These are phyloP conservation scores for Gallinago solitaria DNA, from an alignment of 2,797 vertebrate genomes.

Conservation along the genomic window DNA sequence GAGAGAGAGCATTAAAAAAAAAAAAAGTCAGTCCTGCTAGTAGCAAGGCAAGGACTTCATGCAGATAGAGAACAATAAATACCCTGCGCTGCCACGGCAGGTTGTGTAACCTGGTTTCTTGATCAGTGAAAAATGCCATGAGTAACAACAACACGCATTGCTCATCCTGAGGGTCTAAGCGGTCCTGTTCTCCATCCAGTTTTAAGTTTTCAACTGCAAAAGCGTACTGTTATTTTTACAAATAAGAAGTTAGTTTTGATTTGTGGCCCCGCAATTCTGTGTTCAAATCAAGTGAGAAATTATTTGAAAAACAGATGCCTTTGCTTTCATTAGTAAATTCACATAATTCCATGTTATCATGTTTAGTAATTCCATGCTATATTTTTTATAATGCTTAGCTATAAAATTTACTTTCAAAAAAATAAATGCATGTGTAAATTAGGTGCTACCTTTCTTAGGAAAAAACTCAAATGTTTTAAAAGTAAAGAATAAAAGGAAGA, in stretches of 20 bases:
- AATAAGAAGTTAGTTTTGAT: neutral
- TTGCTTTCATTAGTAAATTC: neutral
- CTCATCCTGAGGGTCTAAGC: neutral
- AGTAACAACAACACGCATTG: neutral
- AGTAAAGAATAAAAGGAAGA: neutral
- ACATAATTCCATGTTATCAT: neutral
- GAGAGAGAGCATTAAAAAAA: neutral
- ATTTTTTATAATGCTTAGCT: neutral
- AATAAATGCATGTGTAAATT: rapidly evolving
- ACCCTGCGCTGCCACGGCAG: constrained; percentile 30
- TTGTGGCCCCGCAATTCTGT: neutral
- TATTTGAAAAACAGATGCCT: neutral
- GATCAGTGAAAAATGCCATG: constrained; percentile 8
- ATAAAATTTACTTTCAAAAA: neutral
- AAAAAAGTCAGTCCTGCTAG: neutral
- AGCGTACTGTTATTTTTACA: neutral
- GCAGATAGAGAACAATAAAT: constrained; percentile 67
- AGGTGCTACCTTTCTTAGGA: neutral
- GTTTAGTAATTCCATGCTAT: neutral
- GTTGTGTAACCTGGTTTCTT: constrained; percentile 66
- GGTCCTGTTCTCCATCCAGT: neutral
- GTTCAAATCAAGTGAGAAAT: neutral
- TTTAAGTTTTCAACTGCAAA: neutral
- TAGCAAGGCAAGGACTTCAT: constrained; percentile 50
- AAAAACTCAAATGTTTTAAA: neutral